A percentile compares a stretch with the other conserved stretches of the same genome.
These are phyloP conservation scores for Limanda limanda DNA, from an alignment of 2,113 vertebrate genomes.

Conservation along the genomic window DNA sequence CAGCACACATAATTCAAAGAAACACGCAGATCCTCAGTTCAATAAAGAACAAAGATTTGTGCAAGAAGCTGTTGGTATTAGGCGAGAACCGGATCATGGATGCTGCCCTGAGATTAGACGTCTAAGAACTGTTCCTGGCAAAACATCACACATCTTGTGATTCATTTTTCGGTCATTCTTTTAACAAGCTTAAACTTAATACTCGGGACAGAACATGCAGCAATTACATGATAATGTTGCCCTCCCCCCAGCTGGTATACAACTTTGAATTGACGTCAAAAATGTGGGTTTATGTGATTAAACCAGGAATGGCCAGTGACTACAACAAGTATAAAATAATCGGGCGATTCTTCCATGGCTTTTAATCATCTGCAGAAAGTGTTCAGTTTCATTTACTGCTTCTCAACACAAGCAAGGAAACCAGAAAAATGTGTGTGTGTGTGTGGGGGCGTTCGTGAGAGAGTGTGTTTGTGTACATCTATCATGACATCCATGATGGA, in stretches of 20 bases:
- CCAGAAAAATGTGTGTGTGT: not conserved
- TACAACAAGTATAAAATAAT: constrained; percentile 2
- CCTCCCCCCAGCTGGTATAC: not conserved
- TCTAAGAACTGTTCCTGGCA: not conserved
- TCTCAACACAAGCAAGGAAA: too few relatives aligned
- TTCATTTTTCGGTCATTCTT: not conserved
- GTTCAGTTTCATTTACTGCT: not conserved
- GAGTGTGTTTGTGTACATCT: not conserved
- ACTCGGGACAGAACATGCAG: not conserved
- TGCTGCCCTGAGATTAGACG: not conserved
- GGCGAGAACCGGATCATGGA: not conserved
- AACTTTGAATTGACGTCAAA: not conserved
- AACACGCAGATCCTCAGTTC: not conserved
- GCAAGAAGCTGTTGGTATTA: not conserved
- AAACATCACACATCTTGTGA: not conserved
- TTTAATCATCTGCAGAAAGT: not conserved
- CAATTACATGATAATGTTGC: not conserved
- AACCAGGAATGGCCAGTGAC: not conserved
- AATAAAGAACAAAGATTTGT: not conserved
- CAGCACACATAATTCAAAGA: not conserved
- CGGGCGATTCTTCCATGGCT: constrained; percentile 2
- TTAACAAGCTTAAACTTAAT: constrained; percentile 7
- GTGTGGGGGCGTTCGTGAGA: not conserved
- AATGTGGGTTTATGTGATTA: constrained; percentile 2
- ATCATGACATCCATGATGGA: too few relatives aligned